Conservation (phyloP, 2,113 vertebrate species). For the Thalassarche chlororhynchos region DNA sequence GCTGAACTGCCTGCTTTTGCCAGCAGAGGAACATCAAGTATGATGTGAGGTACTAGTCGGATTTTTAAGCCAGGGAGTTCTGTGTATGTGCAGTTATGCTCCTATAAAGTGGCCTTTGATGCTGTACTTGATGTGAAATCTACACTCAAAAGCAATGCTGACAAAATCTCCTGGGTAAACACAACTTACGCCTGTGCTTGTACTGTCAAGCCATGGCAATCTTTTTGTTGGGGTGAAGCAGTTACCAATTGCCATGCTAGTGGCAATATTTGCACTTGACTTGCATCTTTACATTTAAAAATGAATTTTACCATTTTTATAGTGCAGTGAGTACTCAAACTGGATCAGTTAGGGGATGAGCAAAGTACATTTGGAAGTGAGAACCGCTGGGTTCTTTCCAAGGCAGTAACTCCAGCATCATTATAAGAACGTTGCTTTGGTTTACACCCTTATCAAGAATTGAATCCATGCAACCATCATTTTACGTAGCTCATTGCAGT, state of each 20-base stretch:
- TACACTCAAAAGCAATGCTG: neutral
- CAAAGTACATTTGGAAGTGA: neutral
- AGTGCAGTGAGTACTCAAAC: neutral
- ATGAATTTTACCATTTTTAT: neutral
- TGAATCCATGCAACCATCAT: neutral
- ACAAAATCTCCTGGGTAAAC: neutral
- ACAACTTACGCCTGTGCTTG: neutral
- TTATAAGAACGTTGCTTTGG: neutral
- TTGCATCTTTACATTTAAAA: neutral
- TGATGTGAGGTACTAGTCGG: neutral
- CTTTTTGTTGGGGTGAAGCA: neutral
- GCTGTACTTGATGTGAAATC: neutral
- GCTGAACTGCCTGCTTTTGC: neutral
- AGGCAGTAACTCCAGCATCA: neutral
- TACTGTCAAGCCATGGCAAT: neutral
- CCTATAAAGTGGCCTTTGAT: neutral
- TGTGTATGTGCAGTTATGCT: no score
- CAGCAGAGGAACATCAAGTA: no score
- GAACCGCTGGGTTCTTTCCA: neutral
- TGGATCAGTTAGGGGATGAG: no score
- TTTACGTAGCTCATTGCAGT: neutral
- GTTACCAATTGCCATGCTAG: neutral
- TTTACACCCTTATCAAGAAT: neutral
- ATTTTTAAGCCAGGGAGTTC: neutral
- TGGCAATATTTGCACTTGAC: neutral